Conservation (phyloP, 2,113 vertebrate genomes). For the Anas platyrhynchos region DNA sequence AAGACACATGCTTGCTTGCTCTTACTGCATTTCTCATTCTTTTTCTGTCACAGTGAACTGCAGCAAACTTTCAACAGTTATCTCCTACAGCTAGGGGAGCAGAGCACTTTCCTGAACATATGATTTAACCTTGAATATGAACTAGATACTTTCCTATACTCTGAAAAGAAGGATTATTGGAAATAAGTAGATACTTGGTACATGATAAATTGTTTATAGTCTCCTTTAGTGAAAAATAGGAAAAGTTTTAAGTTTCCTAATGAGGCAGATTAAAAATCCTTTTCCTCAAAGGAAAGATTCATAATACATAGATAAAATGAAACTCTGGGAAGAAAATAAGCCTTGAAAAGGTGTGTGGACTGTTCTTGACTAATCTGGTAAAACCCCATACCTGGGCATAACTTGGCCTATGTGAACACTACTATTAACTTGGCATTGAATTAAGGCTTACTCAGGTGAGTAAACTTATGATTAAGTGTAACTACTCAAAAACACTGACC, state of each 20-base stretch:
- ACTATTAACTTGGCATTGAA: background rate
- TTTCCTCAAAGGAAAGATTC: background rate
- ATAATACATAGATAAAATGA: background rate
- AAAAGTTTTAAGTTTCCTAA: background rate
- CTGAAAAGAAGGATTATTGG: background rate
- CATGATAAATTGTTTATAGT: background rate
- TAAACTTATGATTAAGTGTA: background rate
- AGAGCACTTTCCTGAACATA: background rate
- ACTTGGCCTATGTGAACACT: background rate
- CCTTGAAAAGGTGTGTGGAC: background rate
- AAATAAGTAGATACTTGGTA: background rate
- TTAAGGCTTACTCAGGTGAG: background rate
- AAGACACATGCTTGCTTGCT: background rate
- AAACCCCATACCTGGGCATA: background rate
- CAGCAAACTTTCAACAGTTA: background rate
- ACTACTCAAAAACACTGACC: background rate
- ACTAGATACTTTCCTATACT: background rate
- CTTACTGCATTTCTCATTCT: constrained; percentile 18
- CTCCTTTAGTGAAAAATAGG: background rate
- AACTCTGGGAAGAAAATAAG: background rate
- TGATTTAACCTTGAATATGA: background rate
- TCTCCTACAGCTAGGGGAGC: background rate
- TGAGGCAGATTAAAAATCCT: background rate
- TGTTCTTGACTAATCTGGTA: background rate
- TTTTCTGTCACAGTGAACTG: constrained; percentile 38